A percentile compares a stretch with the other conserved stretches of the same genome.
These are phyloP conservation scores for Allygus modestus DNA, from an alignment of 2,888 invertebrate species.

Conservation along the genomic window DNA sequence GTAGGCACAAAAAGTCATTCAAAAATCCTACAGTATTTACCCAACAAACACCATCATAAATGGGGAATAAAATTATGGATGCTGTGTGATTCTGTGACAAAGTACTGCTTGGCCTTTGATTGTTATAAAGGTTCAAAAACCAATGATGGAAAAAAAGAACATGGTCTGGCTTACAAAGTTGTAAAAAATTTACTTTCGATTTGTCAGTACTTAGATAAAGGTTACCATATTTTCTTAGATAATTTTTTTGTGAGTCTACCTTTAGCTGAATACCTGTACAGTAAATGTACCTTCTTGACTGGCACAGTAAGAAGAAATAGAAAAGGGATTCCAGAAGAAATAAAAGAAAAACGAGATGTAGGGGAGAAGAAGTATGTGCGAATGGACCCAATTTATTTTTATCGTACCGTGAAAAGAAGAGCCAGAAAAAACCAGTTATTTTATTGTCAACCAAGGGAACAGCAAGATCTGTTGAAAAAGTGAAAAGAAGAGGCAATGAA, in stretches of 20 bases:
- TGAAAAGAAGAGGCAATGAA: constrained; percentile 5
- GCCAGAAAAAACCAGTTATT: constrained; percentile 11
- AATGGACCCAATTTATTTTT: constrained; percentile 10
- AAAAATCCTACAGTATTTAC: no score
- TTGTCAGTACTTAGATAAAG: constrained; percentile 33
- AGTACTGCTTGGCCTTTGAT: constrained; percentile 50
- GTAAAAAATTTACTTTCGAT: constrained; percentile 40
- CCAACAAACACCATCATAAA: no score
- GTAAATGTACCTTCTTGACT: constrained; percentile 30
- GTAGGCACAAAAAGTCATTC: no score
- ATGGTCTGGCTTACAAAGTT: no score
- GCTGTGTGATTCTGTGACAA: constrained; percentile 38
- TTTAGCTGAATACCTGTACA: constrained; percentile 4
- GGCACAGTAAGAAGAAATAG: constrained; percentile 30
- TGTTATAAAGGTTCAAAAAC: constrained; percentile 50
- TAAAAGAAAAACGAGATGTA: constrained; percentile 34
- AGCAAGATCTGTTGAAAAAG: neutral
- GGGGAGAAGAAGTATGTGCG: constrained; percentile 22
- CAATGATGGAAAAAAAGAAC: constrained; percentile 11
- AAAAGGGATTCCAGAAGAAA: constrained; percentile 43
- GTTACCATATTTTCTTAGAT: constrained; percentile 33
- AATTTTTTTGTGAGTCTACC: neutral
- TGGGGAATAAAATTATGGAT: no score
- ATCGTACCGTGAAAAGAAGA: constrained; percentile 6
- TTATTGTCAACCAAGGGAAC: constrained; percentile 21